Base-by-base conservation (phyloP, 2,888 invertebrate species). In the Conistra vaccinii region DNA sequence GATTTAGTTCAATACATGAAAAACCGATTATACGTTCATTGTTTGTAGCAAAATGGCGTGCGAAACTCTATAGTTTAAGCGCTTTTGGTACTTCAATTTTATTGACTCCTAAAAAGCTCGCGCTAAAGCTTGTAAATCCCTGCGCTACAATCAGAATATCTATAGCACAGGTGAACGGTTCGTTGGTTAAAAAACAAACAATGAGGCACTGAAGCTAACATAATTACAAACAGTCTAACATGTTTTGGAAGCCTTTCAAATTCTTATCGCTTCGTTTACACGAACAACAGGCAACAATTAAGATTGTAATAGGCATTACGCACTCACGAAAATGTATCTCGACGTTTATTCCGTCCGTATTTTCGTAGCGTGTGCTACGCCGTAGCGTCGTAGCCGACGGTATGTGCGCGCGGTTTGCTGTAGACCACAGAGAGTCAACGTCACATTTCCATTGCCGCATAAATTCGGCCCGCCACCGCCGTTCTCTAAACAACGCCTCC, bases 11-110 rank as follows among this genome's bases (percentile, higher is more conserved):
- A 92, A 93, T 94, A 95, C 94, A 95, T 91, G 94, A 93, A 95
- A 95, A 95, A 94, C 91, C 94, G 91, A 93, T 95, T 95, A 94
- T 92, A 91, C 91, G 88, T 92, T 92, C 89, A 92, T 93, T 93
- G 93, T 94, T 93, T 92, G 89, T 90, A 91, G 81, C 89, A 89
- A 93, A 93, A 93, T 92, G 84, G 89, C 91, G 90, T 89, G 88
- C 88, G 87, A 89, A 92, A 91, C 89, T 89, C 89, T 92, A 88
- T 89, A 92, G 91, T 91, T 88, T 90, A 90, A 91, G 90, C 91
- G 89, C 88, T 91, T 92, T 92, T 92, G 92, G 92, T 91, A 85
- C 91, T 88, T 89, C 91, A 91, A 93, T 94, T 94, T 90, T 94
- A 93, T 93, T 93, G 93, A 93, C 93, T 93, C 91, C 91, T 92